These are phyloP conservation scores for Habroteleia sp. DNA, from an alignment of 2,888 invertebrate species.

Conservation along the genomic window DNA sequence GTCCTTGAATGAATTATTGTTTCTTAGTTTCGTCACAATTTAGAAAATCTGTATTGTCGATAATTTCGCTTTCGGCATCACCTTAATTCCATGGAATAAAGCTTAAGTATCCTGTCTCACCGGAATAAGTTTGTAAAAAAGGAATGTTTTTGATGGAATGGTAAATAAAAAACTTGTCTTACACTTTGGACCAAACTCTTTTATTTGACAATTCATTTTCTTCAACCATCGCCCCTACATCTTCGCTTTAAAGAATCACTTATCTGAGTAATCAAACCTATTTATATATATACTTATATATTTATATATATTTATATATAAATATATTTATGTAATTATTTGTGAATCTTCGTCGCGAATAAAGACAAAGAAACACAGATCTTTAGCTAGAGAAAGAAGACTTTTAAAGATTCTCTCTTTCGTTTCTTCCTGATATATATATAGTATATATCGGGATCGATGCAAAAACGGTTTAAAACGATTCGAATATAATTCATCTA, in stretches of 20 bases:
- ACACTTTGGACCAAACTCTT: conserved; percentile 42
- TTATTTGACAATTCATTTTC: conserved; percentile 51
- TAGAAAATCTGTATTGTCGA: too few species aligned
- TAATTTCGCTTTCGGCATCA: too few species aligned
- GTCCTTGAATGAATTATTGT: too few species aligned
- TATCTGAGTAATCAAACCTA: conserved; percentile 47
- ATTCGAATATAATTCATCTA: conserved; percentile 32
- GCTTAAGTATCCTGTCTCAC: too few species aligned
- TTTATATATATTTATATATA: conserved; percentile 17
- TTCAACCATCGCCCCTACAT: conserved; percentile 47
- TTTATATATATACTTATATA: conserved; percentile 26
- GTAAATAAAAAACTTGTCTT: neutral
- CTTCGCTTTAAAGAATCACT: conserved; percentile 35
- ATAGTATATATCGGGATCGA: conserved; percentile 39
- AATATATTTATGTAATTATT: conserved; percentile 28
- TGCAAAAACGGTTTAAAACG: conserved; percentile 51
- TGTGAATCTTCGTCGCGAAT: conserved; percentile 36
- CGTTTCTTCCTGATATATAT: conserved; percentile 31
- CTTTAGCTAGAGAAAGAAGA: conserved; percentile 54
- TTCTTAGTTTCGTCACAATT: too few species aligned
- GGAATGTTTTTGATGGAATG: too few species aligned
- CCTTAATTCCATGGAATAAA: too few species aligned
- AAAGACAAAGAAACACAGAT: conserved; percentile 46
- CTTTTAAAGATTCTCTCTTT: conserved; percentile 53
- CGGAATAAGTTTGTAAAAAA: too few species aligned